phyloP scores from a whole-genome alignment of 2,888 invertebrate species.

The Tachina fera region DNA sequence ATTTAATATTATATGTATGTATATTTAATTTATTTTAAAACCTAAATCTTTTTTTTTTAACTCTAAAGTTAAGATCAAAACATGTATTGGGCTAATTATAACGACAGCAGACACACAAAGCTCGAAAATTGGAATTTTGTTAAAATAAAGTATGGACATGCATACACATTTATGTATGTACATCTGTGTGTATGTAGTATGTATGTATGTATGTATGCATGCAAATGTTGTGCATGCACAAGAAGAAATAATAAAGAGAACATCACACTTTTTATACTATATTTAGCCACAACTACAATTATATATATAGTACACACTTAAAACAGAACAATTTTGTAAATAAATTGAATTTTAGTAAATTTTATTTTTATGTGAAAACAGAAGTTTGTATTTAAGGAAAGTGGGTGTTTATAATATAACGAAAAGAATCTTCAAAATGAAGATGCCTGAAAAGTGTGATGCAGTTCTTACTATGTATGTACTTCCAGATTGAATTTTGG shows the following conservation, averaged over 20 bases:
- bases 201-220: too few species aligned
- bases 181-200: too few species aligned
- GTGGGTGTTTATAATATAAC: too few species aligned
- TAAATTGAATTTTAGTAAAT: conserved; percentile 59
- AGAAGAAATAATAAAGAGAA: background rate
- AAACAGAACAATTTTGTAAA: conserved; percentile 58
- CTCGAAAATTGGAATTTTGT: conserved; percentile 29
- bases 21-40: conserved; percentile 34
- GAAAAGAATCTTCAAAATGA: too few species aligned
- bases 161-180: background rate
- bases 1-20: conserved; percentile 37
- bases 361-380: conserved; percentile 6
- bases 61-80: background rate
- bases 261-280: conserved; percentile 28
- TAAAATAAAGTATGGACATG: conserved; percentile 14
- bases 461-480: too few species aligned
- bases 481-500: too few species aligned
- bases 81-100: conserved; percentile 4
- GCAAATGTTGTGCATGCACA: too few species aligned
- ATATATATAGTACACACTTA: background rate
- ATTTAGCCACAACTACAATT: conserved; percentile 14
- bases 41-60: background rate
- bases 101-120: conserved; percentile 7
- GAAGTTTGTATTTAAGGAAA: background rate
- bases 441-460: too few species aligned